Conservation (phyloP, 2,888 invertebrate genomes). For the Agrochola lota region DNA sequence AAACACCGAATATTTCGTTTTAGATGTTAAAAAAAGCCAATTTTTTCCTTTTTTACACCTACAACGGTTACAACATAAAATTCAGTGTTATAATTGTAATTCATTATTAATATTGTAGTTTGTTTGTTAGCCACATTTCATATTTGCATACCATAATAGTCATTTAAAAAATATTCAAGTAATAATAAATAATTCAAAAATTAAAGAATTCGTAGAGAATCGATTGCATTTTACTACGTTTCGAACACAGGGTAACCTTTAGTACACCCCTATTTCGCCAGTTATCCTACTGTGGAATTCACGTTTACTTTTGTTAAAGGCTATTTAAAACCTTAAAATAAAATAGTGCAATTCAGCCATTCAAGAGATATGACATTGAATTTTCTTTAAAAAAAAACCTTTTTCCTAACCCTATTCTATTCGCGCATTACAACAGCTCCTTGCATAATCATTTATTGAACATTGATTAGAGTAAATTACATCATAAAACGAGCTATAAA, state of each 20-base stretch:
- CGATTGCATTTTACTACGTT: neutral
- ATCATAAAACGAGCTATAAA: neutral
- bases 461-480: neutral
- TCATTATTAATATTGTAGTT: too few relatives aligned
- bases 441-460: neutral
- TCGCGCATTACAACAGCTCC: neutral
- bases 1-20: too few relatives aligned
- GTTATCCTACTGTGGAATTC: neutral
- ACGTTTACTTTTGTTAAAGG: neutral
- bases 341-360: neutral
- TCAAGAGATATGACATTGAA: neutral
- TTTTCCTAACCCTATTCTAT: neutral
- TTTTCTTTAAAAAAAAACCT: neutral
- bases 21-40: too few relatives aligned
- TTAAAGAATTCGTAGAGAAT: neutral
- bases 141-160: too few relatives aligned
- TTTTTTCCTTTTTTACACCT: too few relatives aligned
- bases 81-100: too few relatives aligned
- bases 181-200: too few relatives aligned
- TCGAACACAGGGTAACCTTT: neutral
- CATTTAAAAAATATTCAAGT: too few relatives aligned
- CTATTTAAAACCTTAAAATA: neutral
- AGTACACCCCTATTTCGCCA: neutral
- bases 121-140: too few relatives aligned
- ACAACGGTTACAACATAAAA: too few relatives aligned